Evolutionary conservation across 2,797 vertebrate species (phyloP).

Genomic region (Leptoclinus maculatus): DNA sequence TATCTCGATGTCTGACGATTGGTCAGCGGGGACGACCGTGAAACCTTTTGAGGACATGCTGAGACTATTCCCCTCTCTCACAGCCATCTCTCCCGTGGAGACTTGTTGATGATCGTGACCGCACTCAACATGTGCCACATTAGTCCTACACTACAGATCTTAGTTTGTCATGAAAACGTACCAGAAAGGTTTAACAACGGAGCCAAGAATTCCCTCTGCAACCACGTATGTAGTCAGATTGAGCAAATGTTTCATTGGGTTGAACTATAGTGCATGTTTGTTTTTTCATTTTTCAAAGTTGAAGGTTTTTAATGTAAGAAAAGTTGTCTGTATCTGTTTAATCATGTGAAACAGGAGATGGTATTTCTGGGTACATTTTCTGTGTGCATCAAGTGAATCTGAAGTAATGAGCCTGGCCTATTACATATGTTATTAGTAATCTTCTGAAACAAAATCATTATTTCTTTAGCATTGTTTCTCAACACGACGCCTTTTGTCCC

Average conservation of each 20-base stretch:
- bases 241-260: constrained; percentile 12
- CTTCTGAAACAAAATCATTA: background rate
- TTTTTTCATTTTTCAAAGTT: constrained; percentile 31
- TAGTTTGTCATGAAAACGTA: constrained; percentile 20
- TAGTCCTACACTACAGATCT: constrained; percentile 41
- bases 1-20: constrained; percentile 34
- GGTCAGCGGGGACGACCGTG: constrained; percentile 26
- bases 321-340: constrained; percentile 61
- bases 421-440: constrained; percentile 4
- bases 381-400: constrained; percentile 35
- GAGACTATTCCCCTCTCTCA: constrained; percentile 40
- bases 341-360: constrained; percentile 39
- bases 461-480: constrained; percentile 9
- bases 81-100: constrained; percentile 64
- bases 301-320: constrained; percentile 40
- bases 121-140: constrained; percentile 52
- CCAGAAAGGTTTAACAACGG: constrained; percentile 15
- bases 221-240: constrained; percentile 17
- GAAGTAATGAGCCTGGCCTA: constrained; percentile 17
- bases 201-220: constrained; percentile 23
- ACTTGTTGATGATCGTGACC: constrained; percentile 56
- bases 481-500: constrained; percentile 14
- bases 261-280: constrained; percentile 53
- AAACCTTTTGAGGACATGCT: constrained; percentile 33
- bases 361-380: constrained; percentile 37